phyloP scores from a whole-genome alignment of 2,113 vertebrate species.

The Halcyon malimbica region DNA sequence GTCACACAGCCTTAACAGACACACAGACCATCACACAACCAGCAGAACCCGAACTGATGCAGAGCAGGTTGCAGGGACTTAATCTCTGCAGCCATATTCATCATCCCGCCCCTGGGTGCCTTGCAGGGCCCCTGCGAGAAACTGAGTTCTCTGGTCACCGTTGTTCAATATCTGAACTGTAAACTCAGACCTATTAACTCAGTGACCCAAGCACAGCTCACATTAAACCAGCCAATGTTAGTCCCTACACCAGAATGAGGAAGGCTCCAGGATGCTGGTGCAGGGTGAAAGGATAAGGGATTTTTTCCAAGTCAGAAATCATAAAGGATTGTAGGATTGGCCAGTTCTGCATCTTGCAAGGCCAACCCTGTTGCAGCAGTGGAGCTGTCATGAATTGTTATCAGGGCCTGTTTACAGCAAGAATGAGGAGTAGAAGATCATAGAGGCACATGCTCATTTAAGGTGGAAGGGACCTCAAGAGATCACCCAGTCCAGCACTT shows the following conservation, averaged over 20 bases:
- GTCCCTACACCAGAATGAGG: background rate
- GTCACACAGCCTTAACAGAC: background rate
- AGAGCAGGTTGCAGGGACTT: background rate
- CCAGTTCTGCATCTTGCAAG: background rate
- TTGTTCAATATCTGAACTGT: background rate
- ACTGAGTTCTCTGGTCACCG: fast-evolving
- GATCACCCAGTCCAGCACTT: background rate
- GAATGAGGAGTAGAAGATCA: background rate
- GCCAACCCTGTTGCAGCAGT: background rate
- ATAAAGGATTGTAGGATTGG: background rate
- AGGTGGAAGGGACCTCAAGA: background rate
- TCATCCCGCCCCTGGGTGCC: background rate
- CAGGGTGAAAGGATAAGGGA: background rate
- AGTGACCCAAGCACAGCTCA: background rate
- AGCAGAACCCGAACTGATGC: background rate
- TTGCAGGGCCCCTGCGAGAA: background rate
- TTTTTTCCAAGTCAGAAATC: background rate
- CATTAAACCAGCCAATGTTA: background rate
- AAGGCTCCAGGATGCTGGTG: background rate
- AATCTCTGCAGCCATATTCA: background rate
- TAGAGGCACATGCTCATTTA: background rate
- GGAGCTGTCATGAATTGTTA: background rate
- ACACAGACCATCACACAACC: no score
- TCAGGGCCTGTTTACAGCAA: background rate
- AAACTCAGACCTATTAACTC: background rate